phyloP scores from a whole-genome alignment of 2,888 invertebrate genomes.

The Drosophila ochracea region DNA sequence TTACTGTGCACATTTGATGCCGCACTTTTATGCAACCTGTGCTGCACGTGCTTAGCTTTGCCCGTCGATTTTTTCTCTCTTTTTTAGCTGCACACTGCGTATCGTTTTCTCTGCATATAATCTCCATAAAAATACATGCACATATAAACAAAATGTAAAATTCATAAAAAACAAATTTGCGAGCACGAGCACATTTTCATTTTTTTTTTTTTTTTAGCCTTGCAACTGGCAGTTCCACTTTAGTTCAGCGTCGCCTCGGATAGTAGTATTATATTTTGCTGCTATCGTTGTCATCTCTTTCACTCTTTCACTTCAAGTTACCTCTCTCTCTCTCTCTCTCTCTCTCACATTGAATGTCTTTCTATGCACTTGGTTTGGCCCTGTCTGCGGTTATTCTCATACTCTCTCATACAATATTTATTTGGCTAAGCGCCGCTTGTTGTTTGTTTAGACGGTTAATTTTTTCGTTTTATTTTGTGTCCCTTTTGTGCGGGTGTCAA shows the following conservation, averaged over 20 bases:
- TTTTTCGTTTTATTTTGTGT: conserved; percentile 50
- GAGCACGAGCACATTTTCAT: conserved; percentile 30
- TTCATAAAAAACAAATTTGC: conserved; percentile 57
- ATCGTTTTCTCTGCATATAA: conserved; percentile 53
- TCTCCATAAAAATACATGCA: conserved; percentile 63
- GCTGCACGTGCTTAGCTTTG: conserved; percentile 42
- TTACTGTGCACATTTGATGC: conserved; percentile 62
- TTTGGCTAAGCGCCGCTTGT: conserved; percentile 65
- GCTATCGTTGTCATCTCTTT: conserved; percentile 10
- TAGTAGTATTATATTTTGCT: conserved; percentile 13
- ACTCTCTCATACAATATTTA: conserved; percentile 58
- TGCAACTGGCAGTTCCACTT: conserved; percentile 48
- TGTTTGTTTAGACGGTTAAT: conserved; percentile 49
- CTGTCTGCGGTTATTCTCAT: conserved; percentile 40
- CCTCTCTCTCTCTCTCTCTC: not conserved
- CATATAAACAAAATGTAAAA: conserved; percentile 67
- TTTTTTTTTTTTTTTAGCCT: conserved; percentile 34
- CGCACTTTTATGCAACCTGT: conserved; percentile 54
- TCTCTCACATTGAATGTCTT: not conserved
- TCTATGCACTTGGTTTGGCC: conserved; percentile 26
- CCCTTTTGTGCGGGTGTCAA: conserved; percentile 63
- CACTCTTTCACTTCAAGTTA: not conserved
- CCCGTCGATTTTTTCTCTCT: not conserved
- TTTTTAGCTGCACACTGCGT: not conserved
- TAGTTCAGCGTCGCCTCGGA: conserved; percentile 34